These are phyloP conservation scores for Taeniopygia guttata DNA, from an alignment of 2,797 vertebrate genomes.

Conservation along the genomic window DNA sequence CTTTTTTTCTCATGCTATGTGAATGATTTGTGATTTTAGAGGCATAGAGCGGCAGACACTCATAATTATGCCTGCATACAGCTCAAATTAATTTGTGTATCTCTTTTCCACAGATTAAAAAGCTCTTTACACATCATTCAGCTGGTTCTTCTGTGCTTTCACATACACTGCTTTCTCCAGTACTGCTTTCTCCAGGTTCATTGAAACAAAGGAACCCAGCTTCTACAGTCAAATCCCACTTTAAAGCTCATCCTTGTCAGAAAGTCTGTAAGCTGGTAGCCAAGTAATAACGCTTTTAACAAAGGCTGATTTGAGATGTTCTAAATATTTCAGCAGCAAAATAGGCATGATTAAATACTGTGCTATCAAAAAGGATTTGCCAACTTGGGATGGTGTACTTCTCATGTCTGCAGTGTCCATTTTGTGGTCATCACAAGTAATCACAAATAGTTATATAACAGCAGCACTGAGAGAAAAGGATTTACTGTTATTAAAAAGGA, in stretches of 20 bases:
- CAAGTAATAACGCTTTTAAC: background rate
- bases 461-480: background rate
- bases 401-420: background rate
- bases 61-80: background rate
- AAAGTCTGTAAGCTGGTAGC: background rate
- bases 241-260: background rate
- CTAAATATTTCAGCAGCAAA: background rate
- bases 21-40: background rate
- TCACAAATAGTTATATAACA: background rate
- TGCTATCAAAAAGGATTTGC: background rate
- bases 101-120: background rate
- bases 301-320: background rate
- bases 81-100: background rate
- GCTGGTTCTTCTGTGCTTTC: background rate
- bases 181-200: background rate
- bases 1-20: background rate
- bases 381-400: background rate
- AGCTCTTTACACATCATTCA: background rate
- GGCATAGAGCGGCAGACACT: background rate
- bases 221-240: background rate
- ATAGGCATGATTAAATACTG: background rate
- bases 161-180: background rate
- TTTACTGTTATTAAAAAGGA: background rate
- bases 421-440: background rate
- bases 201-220: background rate